Evolutionary conservation across 1,140 invertebrate species (phyloP).

Genomic region (Wiebesia pumilae): DNA sequence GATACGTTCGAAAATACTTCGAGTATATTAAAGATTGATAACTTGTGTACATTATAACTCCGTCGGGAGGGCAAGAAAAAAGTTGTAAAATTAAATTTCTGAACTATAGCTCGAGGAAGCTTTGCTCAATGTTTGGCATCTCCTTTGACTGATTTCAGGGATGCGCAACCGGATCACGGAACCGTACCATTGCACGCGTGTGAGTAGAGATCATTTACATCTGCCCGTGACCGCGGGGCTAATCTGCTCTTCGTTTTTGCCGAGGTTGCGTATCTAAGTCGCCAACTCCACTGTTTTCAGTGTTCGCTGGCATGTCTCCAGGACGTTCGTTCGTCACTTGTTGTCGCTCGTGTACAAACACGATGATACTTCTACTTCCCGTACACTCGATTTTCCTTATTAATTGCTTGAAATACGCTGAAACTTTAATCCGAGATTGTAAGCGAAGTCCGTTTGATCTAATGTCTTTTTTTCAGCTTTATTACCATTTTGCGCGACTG

Average conservation of each 20-base stretch:
- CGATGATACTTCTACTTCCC: not conserved
- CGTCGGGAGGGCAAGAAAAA: too few relatives aligned
- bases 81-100: not conserved
- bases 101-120: not conserved
- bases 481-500: not conserved
- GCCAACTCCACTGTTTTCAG: too few relatives aligned
- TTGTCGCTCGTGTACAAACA: not conserved
- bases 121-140: conserved; percentile 4
- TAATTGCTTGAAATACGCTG: not conserved
- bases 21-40: too few relatives aligned
- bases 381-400: not conserved
- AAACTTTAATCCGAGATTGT: not conserved
- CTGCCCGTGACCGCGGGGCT: conserved; percentile 2
- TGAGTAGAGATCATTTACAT: conserved; percentile 15
- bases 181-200: not conserved
- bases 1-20: too few relatives aligned
- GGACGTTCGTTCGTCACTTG: conserved; percentile 24
- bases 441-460: not conserved
- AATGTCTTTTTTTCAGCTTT: not conserved
- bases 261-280: not conserved
- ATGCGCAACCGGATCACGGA: not conserved
- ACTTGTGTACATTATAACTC: too few relatives aligned
- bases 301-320: conserved; percentile 52
- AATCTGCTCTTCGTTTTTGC: conserved; percentile 15
- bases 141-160: conserved; percentile 6